Evolutionary conservation across 2,113 vertebrate genomes (phyloP), one percentile per base, ranked within the genome.

Genomic region (Equus przewalskii): DNA sequence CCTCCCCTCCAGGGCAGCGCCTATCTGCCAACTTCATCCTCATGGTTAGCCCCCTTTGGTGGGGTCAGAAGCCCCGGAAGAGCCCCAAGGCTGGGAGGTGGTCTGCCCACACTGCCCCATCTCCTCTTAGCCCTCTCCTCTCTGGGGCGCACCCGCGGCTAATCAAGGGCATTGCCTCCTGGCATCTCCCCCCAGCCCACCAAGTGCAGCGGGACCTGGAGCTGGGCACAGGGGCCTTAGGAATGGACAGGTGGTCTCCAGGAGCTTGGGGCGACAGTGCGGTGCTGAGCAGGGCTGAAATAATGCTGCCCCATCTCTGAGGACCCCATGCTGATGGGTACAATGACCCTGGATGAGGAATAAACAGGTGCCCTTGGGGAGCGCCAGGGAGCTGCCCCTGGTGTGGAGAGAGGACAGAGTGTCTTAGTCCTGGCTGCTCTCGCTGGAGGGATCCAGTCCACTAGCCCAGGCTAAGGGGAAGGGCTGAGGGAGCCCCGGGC

Each of bases 21-120:
- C 79, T 49, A 6, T 60, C 36, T 62, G 13, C 65, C 44, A 30
- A 28, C 33, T 49, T 67, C 13, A 30, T 24, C 56, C 69, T 33
- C 22, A 4, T 4, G 10, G 11, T 33, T 24, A 15, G 13, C 26
- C 41, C 3, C 3, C 22, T 12, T 58, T 0, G 0, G 14, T 24
- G 14, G 65, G 19, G 19, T 30, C 7, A 26, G 33, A 56, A 54
- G 51, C 15, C 73, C 3, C 7, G 26, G 36, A n/a, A 19, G 41
- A 91, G 67, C 3, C 51, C 41, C 3, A 14, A 72, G 85, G 8
- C 22, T 18, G 2, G 62, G 11, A 51, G 28, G n/a, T 0, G 1
- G 6, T n/a, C 26, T 84, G 44, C 21, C 8, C 30, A 64, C n/a
- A 1, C 16, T 3, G 4, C 1, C 24, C 51, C 11, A 1, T 0